Percentiles rank a stretch among this genome's conserved stretches.
Conservation (phyloP, 2,888 invertebrate genomes). For the Serrognathus titanus region DNA sequence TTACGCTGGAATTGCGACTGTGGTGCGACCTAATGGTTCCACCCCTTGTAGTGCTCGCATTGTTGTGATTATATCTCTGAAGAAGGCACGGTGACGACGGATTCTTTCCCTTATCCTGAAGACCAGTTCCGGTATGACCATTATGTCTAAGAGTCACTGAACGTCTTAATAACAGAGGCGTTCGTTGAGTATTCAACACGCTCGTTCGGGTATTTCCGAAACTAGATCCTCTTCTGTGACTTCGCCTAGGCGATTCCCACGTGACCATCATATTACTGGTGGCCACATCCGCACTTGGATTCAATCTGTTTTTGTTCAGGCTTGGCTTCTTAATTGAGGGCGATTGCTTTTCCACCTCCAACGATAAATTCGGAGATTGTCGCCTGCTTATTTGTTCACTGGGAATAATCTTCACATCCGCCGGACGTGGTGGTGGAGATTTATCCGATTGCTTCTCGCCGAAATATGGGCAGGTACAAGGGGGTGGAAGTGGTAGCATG, state of each 20-base stretch:
- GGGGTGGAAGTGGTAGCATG: constrained; percentile 59
- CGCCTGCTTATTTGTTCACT: constrained; percentile 23
- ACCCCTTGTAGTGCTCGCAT: constrained; percentile 38
- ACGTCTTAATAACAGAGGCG: constrained; percentile 54
- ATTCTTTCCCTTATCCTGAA: constrained; percentile 45
- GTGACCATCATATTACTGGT: constrained; percentile 58
- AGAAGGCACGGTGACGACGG: constrained; percentile 57
- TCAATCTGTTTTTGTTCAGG: constrained; percentile 29
- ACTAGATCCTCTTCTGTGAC: constrained; percentile 63
- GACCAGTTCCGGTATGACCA: constrained; percentile 36
- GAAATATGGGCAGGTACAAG: constrained; percentile 80
- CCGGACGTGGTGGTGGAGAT: constrained; percentile 46
- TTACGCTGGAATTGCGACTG: constrained; percentile 76
- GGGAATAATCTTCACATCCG: constrained; percentile 55
- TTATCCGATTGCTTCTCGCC: constrained; percentile 62
- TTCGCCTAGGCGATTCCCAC: constrained; percentile 63
- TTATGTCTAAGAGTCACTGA: constrained; percentile 60
- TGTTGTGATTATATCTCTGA: constrained; percentile 44
- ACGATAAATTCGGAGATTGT: constrained; percentile 29
- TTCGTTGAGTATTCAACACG: constrained; percentile 52
- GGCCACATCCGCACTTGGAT: constrained; percentile 34
- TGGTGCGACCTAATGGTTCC: constrained; percentile 66
- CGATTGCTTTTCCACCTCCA: constrained; percentile 39
- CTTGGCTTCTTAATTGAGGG: constrained; percentile 46
- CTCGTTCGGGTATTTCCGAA: constrained; percentile 65